A percentile compares a stretch with the other conserved stretches of the same genome.
These are phyloP conservation scores for Sardinella longiceps DNA, from an alignment of 2,797 vertebrate genomes.

Conservation along the genomic window DNA sequence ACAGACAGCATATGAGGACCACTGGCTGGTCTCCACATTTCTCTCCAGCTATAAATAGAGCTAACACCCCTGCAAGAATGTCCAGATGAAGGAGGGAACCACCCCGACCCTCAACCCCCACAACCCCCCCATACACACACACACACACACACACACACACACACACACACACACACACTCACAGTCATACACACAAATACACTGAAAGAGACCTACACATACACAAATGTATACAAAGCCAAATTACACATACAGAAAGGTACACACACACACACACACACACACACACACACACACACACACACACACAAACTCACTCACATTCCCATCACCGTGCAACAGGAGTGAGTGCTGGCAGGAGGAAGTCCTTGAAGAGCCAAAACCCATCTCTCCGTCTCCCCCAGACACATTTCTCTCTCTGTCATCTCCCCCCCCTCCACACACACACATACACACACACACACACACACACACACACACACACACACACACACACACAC, in stretches of 20 bases:
- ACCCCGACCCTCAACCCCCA: constrained; percentile 12
- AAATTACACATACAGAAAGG: background rate
- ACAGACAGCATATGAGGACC: constrained; percentile 28
- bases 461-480: no score
- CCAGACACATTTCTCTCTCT: background rate
- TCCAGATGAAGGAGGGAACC: constrained; percentile 28
- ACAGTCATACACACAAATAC: background rate
- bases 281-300: constrained; percentile 6
- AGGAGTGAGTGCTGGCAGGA: background rate
- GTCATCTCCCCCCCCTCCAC: background rate
- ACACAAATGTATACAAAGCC: background rate
- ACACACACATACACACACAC: no score
- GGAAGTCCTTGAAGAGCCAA: background rate
- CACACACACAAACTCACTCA: constrained; percentile 6
- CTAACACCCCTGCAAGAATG: constrained; percentile 31
- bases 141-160: background rate
- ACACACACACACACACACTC: background rate
- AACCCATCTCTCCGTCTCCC: background rate
- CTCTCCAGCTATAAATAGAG: constrained; percentile 47
- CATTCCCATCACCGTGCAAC: constrained; percentile 9
- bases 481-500: no score
- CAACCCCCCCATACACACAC: background rate
- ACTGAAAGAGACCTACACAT: background rate
- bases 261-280: no score
- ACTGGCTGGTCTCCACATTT: constrained; percentile 42